Conservation (phyloP, 2,888 invertebrate species). For the Thymelicus acteon region DNA sequence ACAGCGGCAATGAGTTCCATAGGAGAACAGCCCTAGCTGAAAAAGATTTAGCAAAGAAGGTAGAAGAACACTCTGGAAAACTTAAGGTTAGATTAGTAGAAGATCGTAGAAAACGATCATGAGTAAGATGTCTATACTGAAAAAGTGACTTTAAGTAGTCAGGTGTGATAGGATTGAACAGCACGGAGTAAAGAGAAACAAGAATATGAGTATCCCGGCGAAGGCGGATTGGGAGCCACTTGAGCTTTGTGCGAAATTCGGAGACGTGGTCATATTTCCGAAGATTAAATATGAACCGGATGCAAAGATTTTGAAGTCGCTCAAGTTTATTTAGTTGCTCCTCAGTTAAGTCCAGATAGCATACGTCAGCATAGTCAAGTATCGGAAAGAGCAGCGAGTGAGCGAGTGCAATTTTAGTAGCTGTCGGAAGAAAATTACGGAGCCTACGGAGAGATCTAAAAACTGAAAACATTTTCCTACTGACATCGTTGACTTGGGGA, state of each 20-base stretch:
- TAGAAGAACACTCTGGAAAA: too few species aligned
- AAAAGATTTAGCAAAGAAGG: too few species aligned
- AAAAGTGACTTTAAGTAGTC: too few species aligned
- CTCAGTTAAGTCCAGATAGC: background rate
- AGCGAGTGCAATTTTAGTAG: background rate
- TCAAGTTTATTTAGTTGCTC: slow-evolving; percentile 1
- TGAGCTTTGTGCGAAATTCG: background rate
- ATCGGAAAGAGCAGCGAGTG: background rate
- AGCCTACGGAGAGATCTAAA: background rate
- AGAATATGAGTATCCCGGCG: too few species aligned
- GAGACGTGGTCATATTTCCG: slow-evolving; percentile 1
- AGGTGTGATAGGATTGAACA: too few species aligned
- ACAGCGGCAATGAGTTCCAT: too few species aligned
- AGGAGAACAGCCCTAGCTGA: too few species aligned
- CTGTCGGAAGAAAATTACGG: background rate
- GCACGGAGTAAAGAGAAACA: too few species aligned
- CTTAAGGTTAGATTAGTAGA: too few species aligned
- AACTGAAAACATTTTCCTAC: slow-evolving; percentile 5
- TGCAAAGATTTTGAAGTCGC: background rate
- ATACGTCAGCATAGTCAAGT: background rate
- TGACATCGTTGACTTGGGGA: slow-evolving; percentile 3
- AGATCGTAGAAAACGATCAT: too few species aligned
- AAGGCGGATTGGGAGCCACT: too few species aligned
- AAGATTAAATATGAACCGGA: background rate
- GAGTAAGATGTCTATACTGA: too few species aligned